Conservation (phyloP, 2,113 vertebrate species). For the Trogon surrucura region DNA sequence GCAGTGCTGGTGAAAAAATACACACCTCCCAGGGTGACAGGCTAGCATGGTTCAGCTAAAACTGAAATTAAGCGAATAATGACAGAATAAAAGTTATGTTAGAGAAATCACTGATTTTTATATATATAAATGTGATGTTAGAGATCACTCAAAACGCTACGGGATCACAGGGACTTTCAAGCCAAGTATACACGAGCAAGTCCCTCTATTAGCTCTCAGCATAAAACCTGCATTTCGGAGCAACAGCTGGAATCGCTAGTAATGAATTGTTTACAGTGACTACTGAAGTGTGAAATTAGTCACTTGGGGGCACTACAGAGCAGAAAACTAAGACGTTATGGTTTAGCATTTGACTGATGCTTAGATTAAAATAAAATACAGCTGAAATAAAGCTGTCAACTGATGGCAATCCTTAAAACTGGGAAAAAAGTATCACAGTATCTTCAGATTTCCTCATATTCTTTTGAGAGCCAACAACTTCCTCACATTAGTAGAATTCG, state of each 20-base stretch:
- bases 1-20: not conserved
- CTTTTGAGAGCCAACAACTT: not conserved
- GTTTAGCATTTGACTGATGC: not conserved
- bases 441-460: not conserved
- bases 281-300: not conserved
- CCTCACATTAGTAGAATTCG: not conserved
- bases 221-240: not conserved
- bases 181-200: not conserved
- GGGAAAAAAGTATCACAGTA: not conserved
- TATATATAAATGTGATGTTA: not conserved
- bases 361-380: not conserved
- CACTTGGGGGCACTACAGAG: conserved; percentile 56
- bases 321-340: not conserved
- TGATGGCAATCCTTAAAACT: not conserved
- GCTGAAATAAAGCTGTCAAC: not conserved
- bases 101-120: not conserved
- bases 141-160: not conserved
- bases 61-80: not conserved
- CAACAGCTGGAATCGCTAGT: not conserved
- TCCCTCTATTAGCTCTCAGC: not conserved
- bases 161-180: not conserved
- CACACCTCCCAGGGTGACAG: not conserved
- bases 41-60: not conserved
- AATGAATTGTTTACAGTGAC: not conserved
- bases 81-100: not conserved